Percentiles rank a stretch among this genome's conserved stretches.
These are phyloP conservation scores for Brachionichthys hirsutus DNA, from an alignment of 2,113 vertebrate genomes.

Conservation along the genomic window DNA sequence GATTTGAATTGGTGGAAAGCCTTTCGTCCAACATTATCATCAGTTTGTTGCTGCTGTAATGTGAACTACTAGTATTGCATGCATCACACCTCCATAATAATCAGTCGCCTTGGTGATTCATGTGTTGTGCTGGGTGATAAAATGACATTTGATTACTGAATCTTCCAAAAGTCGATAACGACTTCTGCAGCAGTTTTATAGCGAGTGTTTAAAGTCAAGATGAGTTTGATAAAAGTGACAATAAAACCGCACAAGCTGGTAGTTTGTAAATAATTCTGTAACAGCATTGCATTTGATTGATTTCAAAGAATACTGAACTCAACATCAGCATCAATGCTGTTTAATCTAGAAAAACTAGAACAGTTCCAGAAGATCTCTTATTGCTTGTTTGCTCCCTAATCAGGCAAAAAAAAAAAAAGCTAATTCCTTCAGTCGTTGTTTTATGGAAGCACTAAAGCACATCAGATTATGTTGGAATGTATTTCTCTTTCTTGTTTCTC, in stretches of 20 bases:
- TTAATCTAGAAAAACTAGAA: too few species aligned
- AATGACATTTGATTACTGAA: constrained; percentile 41
- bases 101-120: constrained; percentile 18
- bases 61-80: constrained; percentile 1
- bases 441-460: constrained; percentile 5
- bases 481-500: constrained; percentile 2
- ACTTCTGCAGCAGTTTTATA: constrained; percentile 15
- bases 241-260: constrained; percentile 3
- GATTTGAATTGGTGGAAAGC: constrained; percentile 8
- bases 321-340: constrained; percentile 10
- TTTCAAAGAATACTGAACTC: constrained; percentile 15
- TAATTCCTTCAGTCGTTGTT: too few species aligned
- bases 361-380: not conserved
- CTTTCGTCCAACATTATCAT: constrained; percentile 7
- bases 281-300: constrained; percentile 5
- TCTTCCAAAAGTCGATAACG: constrained; percentile 25
- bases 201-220: constrained; percentile 33
- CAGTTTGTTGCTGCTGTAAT: not conserved
- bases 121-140: constrained; percentile 23
- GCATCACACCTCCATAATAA: constrained; percentile 11
- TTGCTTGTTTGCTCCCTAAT: constrained; percentile 8
- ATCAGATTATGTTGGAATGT: not conserved
- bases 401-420: not conserved
- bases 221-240: constrained; percentile 19
- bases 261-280: constrained; percentile 20